Conservation (phyloP, 2,113 vertebrate genomes). For the Solenodon paradoxus region DNA sequence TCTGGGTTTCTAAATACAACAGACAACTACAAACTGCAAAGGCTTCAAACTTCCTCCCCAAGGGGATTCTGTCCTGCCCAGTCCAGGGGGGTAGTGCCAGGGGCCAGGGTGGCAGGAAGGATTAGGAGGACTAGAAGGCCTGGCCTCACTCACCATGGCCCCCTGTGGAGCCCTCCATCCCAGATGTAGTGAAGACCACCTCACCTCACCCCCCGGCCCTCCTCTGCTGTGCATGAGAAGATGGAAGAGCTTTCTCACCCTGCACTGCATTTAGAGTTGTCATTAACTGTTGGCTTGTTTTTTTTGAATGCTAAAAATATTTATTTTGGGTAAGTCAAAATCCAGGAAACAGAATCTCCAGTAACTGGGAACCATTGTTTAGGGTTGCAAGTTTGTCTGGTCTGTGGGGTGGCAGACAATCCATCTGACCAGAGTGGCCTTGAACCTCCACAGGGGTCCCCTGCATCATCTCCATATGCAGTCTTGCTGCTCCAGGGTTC, state of each 20-base stretch:
- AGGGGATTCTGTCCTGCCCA: neutral
- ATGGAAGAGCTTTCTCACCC: neutral
- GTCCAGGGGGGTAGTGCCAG: accelerated
- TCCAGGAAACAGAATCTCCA: neutral
- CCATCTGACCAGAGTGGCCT: conserved; percentile 71
- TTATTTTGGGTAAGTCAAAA: neutral
- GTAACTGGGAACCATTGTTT: neutral
- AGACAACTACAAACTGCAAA: neutral
- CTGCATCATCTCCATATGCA: too few species aligned
- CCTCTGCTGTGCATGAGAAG: accelerated
- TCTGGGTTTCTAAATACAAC: conserved; percentile 32
- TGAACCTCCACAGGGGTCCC: too few species aligned
- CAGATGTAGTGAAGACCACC: too few species aligned
- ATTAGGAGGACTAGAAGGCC: too few species aligned
- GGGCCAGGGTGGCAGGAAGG: neutral
- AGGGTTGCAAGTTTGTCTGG: neutral
- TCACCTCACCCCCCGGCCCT: accelerated
- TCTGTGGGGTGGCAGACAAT: neutral
- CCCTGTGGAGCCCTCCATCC: accelerated
- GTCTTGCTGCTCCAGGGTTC: too few species aligned
- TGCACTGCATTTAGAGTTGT: accelerated
- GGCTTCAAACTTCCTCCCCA: neutral
- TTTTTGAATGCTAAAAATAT: neutral
- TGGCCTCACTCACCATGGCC: accelerated
- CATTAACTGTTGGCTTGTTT: neutral